phyloP scores from a whole-genome alignment of 1,140 invertebrate species.

The Caenorhabditis briggsae region DNA sequence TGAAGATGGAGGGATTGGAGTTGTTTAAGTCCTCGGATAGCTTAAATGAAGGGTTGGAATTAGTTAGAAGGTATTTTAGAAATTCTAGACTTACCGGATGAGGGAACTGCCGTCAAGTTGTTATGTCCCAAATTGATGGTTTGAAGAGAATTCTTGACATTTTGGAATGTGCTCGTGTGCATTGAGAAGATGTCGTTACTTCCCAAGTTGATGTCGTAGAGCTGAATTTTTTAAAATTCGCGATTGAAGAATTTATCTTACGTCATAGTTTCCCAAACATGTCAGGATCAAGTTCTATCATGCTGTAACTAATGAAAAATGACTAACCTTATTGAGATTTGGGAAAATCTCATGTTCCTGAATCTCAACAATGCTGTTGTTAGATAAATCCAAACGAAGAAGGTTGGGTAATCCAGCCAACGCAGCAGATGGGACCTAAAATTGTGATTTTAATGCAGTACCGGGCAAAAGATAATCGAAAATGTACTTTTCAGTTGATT shows the following conservation, averaged over 20 bases:
- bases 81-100: slow-evolving; percentile 72
- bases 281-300: slow-evolving; percentile 40
- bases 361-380: slow-evolving; percentile 74
- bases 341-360: slow-evolving; percentile 71
- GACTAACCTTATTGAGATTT: slow-evolving; percentile 71
- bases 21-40: slow-evolving; percentile 77
- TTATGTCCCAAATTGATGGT: slow-evolving; percentile 77
- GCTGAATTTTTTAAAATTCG: too few relatives aligned
- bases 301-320: neutral
- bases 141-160: slow-evolving; percentile 75
- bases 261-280: neutral
- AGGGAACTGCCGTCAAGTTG: slow-evolving; percentile 71
- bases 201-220: slow-evolving; percentile 75
- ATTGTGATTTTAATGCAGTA: neutral
- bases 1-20: slow-evolving; percentile 74
- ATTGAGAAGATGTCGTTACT: slow-evolving; percentile 73
- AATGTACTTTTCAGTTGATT: neutral
- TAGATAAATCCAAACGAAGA: slow-evolving; percentile 71
- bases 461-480: neutral
- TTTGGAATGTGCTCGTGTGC: slow-evolving; percentile 75
- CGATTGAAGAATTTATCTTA: slow-evolving; percentile 63
- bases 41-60: slow-evolving; percentile 62
- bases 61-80: too few relatives aligned
- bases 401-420: slow-evolving; percentile 68
- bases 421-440: slow-evolving; percentile 67